Evolutionary conservation across 2,113 vertebrate species (phyloP).

Genomic region (Xiphophorus maculatus): DNA sequence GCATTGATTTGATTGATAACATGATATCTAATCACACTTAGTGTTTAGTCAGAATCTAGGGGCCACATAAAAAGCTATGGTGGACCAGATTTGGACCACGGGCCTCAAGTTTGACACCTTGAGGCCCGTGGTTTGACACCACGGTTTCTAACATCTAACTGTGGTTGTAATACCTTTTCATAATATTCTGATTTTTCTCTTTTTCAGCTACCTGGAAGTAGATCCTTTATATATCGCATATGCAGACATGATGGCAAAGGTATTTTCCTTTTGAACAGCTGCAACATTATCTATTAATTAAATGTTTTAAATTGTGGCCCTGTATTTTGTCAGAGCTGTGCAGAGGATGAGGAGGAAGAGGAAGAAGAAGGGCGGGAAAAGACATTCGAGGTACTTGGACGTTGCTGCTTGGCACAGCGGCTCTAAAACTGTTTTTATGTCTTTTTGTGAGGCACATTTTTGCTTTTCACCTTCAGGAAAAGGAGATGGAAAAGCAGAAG

Average conservation of each 20-base stretch:
- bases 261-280: slow-evolving; percentile 53
- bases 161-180: background rate
- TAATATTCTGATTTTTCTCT: background rate
- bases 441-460: background rate
- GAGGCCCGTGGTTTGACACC: too few species aligned
- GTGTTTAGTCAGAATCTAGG: too few species aligned
- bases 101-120: too few species aligned
- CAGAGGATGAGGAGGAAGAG: slow-evolving; percentile 88
- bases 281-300: background rate
- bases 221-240: slow-evolving; percentile 96
- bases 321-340: slow-evolving; percentile 76
- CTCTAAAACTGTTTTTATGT: background rate
- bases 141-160: background rate
- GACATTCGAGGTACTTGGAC: slow-evolving; percentile 89
- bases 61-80: too few species aligned
- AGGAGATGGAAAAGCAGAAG: slow-evolving; percentile 99
- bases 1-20: too few species aligned
- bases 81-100: too few species aligned
- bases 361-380: slow-evolving; percentile 93
- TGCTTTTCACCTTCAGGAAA: slow-evolving; percentile 83
- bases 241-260: slow-evolving; percentile 99
- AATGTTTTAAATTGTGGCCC: background rate
- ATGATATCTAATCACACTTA: too few species aligned
- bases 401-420: background rate
- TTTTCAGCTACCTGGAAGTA: slow-evolving; percentile 87